Conservation (phyloP, 2,888 invertebrate species). For the Nasonia oneida region DNA sequence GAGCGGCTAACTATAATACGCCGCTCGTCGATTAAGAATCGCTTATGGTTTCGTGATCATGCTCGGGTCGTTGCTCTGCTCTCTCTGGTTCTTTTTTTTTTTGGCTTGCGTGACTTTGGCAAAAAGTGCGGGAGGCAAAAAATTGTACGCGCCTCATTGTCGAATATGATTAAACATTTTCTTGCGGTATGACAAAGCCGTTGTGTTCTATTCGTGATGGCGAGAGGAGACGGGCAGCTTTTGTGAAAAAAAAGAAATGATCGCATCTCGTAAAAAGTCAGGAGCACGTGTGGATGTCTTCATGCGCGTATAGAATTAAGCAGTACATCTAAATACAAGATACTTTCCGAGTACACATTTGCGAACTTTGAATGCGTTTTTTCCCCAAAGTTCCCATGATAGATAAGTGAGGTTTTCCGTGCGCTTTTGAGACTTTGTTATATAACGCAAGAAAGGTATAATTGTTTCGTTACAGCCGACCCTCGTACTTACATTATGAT, state of each 20-base stretch:
- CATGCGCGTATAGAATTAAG: background rate
- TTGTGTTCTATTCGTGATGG: background rate
- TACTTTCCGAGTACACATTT: background rate
- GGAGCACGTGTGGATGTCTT: background rate
- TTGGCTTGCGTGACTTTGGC: background rate
- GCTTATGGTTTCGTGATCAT: background rate
- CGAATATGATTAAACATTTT: background rate
- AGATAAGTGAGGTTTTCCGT: slow-evolving; percentile 11
- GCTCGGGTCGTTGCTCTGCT: slow-evolving; percentile 25
- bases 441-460: background rate
- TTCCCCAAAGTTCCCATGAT: slow-evolving; percentile 29
- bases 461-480: slow-evolving; percentile 18
- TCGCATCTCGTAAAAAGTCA: background rate
- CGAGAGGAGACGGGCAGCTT: background rate
- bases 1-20: background rate
- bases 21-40: background rate
- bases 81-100: background rate
- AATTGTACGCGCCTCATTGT: background rate
- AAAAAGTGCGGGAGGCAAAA: background rate
- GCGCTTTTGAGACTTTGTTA: slow-evolving; percentile 25
- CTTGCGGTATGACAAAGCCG: background rate
- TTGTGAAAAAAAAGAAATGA: background rate
- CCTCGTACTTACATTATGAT: background rate
- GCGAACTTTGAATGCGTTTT: background rate
- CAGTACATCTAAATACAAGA: background rate